Base-by-base conservation (phyloP, 30 jellyfish, hydroid and myxozoan genomes). In the Chrysaora quinquecirrha region DNA sequence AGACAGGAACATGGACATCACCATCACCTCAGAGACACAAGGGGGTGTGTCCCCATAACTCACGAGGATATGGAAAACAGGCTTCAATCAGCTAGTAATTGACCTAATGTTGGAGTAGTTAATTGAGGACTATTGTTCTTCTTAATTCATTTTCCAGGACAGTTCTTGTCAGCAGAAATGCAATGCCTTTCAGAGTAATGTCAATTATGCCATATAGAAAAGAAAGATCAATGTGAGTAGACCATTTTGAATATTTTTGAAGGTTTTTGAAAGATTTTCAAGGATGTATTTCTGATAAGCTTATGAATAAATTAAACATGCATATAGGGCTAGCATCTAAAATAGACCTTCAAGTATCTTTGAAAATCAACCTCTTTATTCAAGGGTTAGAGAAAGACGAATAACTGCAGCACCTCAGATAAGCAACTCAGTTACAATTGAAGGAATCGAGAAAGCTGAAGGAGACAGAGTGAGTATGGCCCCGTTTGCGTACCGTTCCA, bases 141-240 rank as follows among this genome's bases (percentile, higher is more conserved):
- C n/a, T 38, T 52, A 52, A 4, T 20, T 76, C 31, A 3, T 31
- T 25, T 81, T 73, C 49, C n/a, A 89, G 97, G 58, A 64, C 89
- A 34, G 70, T 89, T 23, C 65, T 89, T 32, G 63, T 75, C 3
- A 87, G 88, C 32, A 63, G 78, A 33, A 83, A 80, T 64, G 80
- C 83, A 27, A 49, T 82, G 0, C 97, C 97, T 1, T 61, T 74
- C 67, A 81, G 87, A 66, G 34, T 78, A 54, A 54, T 80, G 32
- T 89, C 97, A 34, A 48, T 89, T 50, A 82, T 89, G 18, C 94
- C 97, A 38, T 89, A 80, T 84, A 89, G 48, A 43, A 89, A 82
- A n/a, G 68, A 33, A 62, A 64, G 19, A 18, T 21, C 32, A 7
- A 11, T 52, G 91, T 77, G 64, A 64, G 85, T 62, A 30, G 1